Evolutionary conservation across 2,797 vertebrate genomes (phyloP), one percentile per base, ranked within the genome.

Genomic region (Menidia menidia): DNA sequence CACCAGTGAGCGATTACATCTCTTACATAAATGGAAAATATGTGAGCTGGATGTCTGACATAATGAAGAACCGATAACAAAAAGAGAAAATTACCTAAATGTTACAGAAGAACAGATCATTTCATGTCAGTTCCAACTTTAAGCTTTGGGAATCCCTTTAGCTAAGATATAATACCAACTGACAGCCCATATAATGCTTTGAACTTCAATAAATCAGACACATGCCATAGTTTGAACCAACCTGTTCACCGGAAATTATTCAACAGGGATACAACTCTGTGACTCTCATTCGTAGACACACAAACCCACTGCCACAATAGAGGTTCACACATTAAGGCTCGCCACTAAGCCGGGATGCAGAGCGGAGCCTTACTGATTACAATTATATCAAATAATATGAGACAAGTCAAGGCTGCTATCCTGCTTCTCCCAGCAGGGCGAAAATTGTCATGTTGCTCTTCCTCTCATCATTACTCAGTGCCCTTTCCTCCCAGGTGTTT

Each of bases 321-420:
- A 19, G 57, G 50, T 33, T 63, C 39, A 71, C 55, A 60, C 66
- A 78, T 63, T 81, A 70, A 87, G 70, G 42, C 81, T 18, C 81
- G 75, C 33, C 75, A 65, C 73, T 81, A 71, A 35, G 74, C 58
- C 60, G 4, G 10, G 16, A 82, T 53, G 52, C 73, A 73, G 75
- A 67, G 60, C 51, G 30, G 44, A 42, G 75, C 86, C 79, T 71
- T 32, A 50, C 67, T 71, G 77, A 83, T 87, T 83, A 73, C 74
- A 73, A 25, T 25, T 25, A 25, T 25, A 25, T 25, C 25, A 25
- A 82, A 85, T 75, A 69, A 78, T 44, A 59, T 19, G 60, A 74
- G 76, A 68, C 71, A 61, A 72, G 77, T 80, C 68, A 68, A 81
- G 73, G 75, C 82, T 79, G 67, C 64, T 39, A 33, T 55, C 45